phyloP scores from a whole-genome alignment of 2,888 invertebrate genomes.

The Sisyra terminalis region DNA sequence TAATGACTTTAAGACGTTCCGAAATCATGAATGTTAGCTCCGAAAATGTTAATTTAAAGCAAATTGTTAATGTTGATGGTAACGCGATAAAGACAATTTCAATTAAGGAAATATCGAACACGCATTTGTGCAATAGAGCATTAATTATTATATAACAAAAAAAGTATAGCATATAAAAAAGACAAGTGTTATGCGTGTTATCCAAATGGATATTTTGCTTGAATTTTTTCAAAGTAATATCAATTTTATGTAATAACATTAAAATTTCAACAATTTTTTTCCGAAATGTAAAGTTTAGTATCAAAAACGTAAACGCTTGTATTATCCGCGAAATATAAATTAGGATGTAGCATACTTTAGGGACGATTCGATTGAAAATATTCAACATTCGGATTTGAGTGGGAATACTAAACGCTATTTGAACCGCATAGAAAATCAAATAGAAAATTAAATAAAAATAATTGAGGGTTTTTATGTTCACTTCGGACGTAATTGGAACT shows the following conservation, averaged over 20 bases:
- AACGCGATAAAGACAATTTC: not conserved
- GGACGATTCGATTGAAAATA: not conserved
- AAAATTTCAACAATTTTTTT: not conserved
- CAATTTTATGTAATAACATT: not conserved
- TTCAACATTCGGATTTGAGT: not conserved
- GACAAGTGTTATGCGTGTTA: not conserved
- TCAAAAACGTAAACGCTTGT: not conserved
- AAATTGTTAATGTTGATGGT: not conserved
- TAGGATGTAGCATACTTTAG: conserved; percentile 1
- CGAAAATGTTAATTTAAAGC: not conserved
- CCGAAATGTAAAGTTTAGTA: conserved; percentile 1
- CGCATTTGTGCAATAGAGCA: not conserved
- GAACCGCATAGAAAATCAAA: not conserved
- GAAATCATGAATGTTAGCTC: not conserved
- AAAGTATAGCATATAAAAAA: not conserved
- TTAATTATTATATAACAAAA: conserved; percentile 1
- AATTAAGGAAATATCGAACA: not conserved
- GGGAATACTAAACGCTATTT: not conserved
- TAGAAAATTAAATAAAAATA: conserved; percentile 3
- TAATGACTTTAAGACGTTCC: not conserved
- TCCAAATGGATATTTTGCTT: not conserved
- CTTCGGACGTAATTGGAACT: not conserved
- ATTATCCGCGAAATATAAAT: not conserved
- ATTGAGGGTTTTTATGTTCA: not conserved
- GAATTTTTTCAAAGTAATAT: conserved; percentile 1